Percentiles rank a stretch among this genome's conserved stretches.
Conservation (phyloP, 1,140 invertebrate genomes). For the Physella acuta region DNA sequence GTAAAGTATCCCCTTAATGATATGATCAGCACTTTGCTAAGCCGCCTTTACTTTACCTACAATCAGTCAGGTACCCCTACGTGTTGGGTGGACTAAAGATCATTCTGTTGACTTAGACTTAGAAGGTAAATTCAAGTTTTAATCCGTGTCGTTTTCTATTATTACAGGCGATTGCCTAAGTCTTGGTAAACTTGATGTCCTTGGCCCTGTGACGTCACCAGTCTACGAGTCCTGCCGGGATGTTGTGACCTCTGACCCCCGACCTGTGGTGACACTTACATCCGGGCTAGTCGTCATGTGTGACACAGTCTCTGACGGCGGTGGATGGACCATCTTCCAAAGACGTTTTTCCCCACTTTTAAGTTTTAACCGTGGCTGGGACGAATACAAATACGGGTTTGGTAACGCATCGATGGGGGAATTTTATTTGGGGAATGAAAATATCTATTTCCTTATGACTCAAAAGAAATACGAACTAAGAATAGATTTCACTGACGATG, state of each 20-base stretch:
- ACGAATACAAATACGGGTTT: conserved; percentile 91
- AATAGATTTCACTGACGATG: neutral
- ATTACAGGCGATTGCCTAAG: too few species aligned
- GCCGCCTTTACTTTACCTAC: too few species aligned
- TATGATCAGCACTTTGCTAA: too few species aligned
- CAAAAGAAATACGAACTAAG: conserved; percentile 5
- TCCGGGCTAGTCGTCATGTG: neutral
- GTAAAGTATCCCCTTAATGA: too few species aligned
- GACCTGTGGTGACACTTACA: neutral
- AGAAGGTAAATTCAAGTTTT: too few species aligned
- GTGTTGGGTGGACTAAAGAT: too few species aligned
- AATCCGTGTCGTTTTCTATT: too few species aligned
- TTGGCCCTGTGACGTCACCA: too few species aligned
- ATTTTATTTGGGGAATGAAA: conserved; percentile 56
- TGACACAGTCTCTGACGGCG: neutral
- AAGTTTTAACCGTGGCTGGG: conserved; percentile 90
- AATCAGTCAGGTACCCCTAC: too few species aligned
- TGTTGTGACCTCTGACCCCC: neutral
- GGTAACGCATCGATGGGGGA: conserved; percentile 72
- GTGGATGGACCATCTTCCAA: conserved; percentile 64
- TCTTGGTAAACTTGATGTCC: too few species aligned
- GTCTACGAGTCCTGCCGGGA: neutral
- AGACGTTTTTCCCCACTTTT: conserved; percentile 72
- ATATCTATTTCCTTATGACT: neutral
- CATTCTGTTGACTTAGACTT: too few species aligned